Base-by-base conservation (phyloP, 2,113 vertebrate genomes). In the Trematocara macrostoma region DNA sequence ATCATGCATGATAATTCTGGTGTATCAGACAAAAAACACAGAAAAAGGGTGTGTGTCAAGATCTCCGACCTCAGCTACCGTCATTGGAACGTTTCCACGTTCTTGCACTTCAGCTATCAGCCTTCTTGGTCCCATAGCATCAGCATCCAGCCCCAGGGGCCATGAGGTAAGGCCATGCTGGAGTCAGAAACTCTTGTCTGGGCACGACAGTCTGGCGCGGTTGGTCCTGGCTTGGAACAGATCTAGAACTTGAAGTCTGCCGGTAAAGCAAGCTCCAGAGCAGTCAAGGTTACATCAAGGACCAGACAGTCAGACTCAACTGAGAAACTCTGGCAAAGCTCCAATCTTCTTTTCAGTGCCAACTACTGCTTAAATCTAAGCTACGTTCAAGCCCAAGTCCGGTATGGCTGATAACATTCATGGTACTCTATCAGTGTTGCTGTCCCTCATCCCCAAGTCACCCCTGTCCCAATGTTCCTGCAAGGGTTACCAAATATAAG, bases 341-440 rank as follows among this genome's bases (percentile, higher is more conserved):
- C 90, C 87, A 88, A 71, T 80, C 31, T 51, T 79, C 83, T 84
- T 80, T 81, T n/a, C 18, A 71, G 56, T 47, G 79, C 84, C 88
- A 87, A 86, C 38, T 78, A 29, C 55, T 78, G 71, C 79, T 64
- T 47, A 87, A 86, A 90, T 82, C 82, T 20, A 84, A 51, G 51
- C 53, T 7, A n/a, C 8, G 10, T 82, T 87, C 52, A 40, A 83
- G 87, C 88, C 56, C 81, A 91, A 91, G 82, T 84, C 78, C 90
- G 4, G 49, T 49, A 14, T 34, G 57, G 82, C 53, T 89, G 94
- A 94, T 95, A 94, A 92, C 88, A 91, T 92, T 95, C 78, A 92
- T 82, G 71, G 78, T 69, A 83, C 69, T 91, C 18, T 76, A 91
- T 92, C 86, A 56, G 59, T 81, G 69, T 49, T 31, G 49, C 82